These are phyloP conservation scores for Meliscaeva auricollis DNA, from an alignment of 2,888 invertebrate species.

Conservation along the genomic window DNA sequence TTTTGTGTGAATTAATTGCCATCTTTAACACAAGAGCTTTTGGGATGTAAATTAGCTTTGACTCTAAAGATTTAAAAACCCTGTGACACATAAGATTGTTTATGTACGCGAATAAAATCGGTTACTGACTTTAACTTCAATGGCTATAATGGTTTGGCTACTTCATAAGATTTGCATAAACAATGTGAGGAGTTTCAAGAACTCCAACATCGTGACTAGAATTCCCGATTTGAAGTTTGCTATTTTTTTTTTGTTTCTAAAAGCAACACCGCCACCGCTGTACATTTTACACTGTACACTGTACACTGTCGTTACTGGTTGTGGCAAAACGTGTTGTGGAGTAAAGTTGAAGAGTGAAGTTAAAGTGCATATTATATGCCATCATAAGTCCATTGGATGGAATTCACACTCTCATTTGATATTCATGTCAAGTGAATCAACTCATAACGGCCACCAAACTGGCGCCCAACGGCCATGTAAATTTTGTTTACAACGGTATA, in stretches of 20 bases:
- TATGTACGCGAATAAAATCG: constrained; percentile 57
- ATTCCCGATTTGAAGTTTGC: constrained; percentile 54
- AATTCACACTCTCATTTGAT: constrained; percentile 64
- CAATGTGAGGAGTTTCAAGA: constrained; percentile 62
- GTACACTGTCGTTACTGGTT: neutral
- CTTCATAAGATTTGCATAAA: constrained; percentile 67
- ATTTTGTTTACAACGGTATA: constrained; percentile 1
- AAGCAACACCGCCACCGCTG: too few species aligned
- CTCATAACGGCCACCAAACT: constrained; percentile 55
- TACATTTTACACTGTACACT: too few species aligned
- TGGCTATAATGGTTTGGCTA: constrained; percentile 43
- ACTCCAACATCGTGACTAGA: constrained; percentile 68
- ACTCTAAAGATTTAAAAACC: constrained; percentile 50
- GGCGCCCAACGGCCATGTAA: constrained; percentile 57
- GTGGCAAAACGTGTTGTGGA: constrained; percentile 48
- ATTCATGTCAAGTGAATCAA: constrained; percentile 58
- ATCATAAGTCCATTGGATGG: constrained; percentile 29
- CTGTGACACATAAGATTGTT: constrained; percentile 14
- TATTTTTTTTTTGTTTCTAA: constrained; percentile 17
- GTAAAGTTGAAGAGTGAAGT: constrained; percentile 23
- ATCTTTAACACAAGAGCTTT: constrained; percentile 39
- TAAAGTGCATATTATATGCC: constrained; percentile 45
- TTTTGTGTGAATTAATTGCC: constrained; percentile 41
- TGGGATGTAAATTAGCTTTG: constrained; percentile 50
- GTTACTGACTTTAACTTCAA: constrained; percentile 55